Evolutionary conservation across 2,888 invertebrate genomes (phyloP), one percentile per base, ranked within the genome.

Genomic region (Zaprionus bogoriensis): DNA sequence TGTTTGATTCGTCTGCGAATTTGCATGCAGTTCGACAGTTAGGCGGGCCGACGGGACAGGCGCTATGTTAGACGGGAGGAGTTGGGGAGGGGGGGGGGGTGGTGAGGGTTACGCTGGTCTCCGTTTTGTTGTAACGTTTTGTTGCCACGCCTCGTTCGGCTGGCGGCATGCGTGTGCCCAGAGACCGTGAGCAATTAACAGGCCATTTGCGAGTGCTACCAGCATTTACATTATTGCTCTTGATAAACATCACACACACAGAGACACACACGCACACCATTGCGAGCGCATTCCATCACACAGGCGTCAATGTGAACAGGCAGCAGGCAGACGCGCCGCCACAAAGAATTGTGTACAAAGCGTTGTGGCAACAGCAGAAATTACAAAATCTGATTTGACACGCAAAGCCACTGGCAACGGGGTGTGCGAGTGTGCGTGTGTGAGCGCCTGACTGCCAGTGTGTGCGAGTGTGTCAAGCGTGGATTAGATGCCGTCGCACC

Each of bases 341-440:
- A 32, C 59, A 63, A 64, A 55, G 53, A 62, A 66, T 61, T 53
- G 44, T 53, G 61, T 57, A 36, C 48, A 59, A 60, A 55, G 30
- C 44, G 38, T 52, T 70, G 53, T 54, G 55, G 67, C 59, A 53
- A 62, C 45, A 57, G 54, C 60, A 48, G 10, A 55, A 76, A 67
- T 67, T 63, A 68, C 74, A 77, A 78, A 77, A 82, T 82, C 79
- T 62, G 74, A 79, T 82, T 77, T 77, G 77, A 82, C 79, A 82
- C 79, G 79, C 79, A 77, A 76, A 61, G 76, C 78, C 61, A 60
- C 47, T 59, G 55, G 27, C 27, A 27, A 27, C 27, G 10, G 27
- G 27, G 27, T 27, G 27, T 27, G 27, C 27, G 6, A 3, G 23
- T 4, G 4, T 23, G 6, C 4, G 4, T 23, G 23, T 23, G n/a